Evolutionary conservation across 2,113 vertebrate species (phyloP).

Genomic region (Hippocampus barbouri): DNA sequence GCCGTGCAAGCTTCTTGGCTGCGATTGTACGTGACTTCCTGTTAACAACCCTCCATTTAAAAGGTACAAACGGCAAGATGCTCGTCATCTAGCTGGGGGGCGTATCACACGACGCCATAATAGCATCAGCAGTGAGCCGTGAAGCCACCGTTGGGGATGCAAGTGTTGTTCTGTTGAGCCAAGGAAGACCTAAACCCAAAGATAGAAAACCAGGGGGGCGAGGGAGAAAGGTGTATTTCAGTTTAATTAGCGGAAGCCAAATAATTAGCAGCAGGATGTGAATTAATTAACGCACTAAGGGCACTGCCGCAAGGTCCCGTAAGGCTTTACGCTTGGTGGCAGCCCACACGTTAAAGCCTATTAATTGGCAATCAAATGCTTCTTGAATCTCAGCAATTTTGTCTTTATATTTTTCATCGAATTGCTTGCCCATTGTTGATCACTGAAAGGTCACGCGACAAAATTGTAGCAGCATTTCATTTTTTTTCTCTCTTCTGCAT

Average conservation of each 20-base stretch:
- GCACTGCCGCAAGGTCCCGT: constrained; percentile 51
- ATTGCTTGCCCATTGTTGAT: constrained; percentile 6
- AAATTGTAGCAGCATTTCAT: neutral
- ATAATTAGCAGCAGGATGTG: constrained; percentile 70
- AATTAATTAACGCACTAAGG: constrained; percentile 71
- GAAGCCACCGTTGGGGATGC: constrained; percentile 35
- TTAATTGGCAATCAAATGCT: constrained; percentile 65
- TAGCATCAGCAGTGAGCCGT: constrained; percentile 56
- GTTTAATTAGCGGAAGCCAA: constrained; percentile 70
- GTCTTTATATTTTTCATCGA: neutral
- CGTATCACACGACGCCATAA: constrained; percentile 39
- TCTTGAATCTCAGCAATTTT: constrained; percentile 34
- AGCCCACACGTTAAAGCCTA: constrained; percentile 47
- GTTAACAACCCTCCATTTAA: constrained; percentile 62
- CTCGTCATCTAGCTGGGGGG: constrained; percentile 47
- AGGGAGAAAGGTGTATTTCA: constrained; percentile 66
- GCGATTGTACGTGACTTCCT: constrained; percentile 61
- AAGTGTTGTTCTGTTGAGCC: constrained; percentile 32
- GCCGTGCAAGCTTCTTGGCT: constrained; percentile 32
- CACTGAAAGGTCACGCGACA: constrained; percentile 6
- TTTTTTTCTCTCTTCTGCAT: neutral
- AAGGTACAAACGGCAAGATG: constrained; percentile 61
- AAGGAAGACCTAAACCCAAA: constrained; percentile 11
- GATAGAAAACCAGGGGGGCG: constrained; percentile 15
- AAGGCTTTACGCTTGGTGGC: constrained; percentile 51